Conservation (phyloP, 2,113 vertebrate genomes). For the Beaufortia kweichowensis region DNA sequence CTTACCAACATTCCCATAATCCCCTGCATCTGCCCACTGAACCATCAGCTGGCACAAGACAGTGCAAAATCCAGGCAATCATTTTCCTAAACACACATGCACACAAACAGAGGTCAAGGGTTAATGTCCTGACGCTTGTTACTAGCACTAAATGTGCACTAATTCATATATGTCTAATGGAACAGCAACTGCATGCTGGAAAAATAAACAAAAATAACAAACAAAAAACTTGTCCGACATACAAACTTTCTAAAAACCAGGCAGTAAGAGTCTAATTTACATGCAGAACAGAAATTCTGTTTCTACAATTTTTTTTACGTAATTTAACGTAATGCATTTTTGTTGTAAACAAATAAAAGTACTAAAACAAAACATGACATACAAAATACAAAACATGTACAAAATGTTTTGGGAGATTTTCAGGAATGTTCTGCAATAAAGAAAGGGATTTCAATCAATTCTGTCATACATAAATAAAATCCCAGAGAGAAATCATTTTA, state of each 20-base stretch:
- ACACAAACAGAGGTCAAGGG: background rate
- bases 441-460: background rate
- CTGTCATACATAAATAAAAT: constrained; percentile 6
- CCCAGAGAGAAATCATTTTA: background rate
- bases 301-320: constrained; percentile 39
- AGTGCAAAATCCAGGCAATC: constrained; percentile 90
- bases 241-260: too few relatives aligned
- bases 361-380: constrained; percentile 29
- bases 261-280: background rate
- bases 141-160: background rate
- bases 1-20: constrained; percentile 78
- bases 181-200: background rate
- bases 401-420: background rate
- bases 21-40: constrained; percentile 68
- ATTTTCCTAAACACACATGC: constrained; percentile 76
- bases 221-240: too few relatives aligned
- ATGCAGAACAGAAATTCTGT: constrained; percentile 27
- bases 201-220: background rate
- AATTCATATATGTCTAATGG: background rate
- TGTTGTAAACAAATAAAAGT: background rate
- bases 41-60: constrained; percentile 86
- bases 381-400: constrained; percentile 16
- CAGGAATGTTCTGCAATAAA: background rate
- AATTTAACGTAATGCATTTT: constrained; percentile 24
- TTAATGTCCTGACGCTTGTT: background rate